Evolutionary conservation across 2,113 vertebrate species (phyloP).

Genomic region (Aix galericulata): DNA sequence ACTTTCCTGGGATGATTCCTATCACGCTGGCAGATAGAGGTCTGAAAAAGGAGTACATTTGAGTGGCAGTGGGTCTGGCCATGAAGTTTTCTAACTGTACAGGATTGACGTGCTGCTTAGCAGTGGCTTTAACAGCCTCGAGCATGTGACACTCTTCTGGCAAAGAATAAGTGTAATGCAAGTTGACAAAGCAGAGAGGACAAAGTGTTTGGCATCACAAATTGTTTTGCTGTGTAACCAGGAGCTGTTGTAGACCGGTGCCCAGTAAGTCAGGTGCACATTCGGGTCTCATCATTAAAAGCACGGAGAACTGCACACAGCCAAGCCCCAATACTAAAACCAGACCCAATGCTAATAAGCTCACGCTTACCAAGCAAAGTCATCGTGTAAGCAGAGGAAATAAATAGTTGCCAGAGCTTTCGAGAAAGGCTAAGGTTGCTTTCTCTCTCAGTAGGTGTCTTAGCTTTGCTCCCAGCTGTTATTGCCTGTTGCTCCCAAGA

Average conservation of each 20-base stretch:
- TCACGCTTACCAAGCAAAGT: background rate
- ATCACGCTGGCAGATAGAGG: background rate
- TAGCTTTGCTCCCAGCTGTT: background rate
- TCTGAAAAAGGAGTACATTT: background rate
- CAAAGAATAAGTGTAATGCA: background rate
- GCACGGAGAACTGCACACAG: background rate
- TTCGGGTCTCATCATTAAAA: background rate
- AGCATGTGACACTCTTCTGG: background rate
- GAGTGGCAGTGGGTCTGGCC: background rate
- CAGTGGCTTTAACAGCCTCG: background rate
- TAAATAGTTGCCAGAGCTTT: background rate
- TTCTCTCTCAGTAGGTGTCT: background rate
- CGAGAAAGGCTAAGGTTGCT: background rate
- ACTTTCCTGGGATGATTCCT: background rate
- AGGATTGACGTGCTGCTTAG: background rate
- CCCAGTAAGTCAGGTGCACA: accelerated
- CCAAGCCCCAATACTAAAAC: background rate
- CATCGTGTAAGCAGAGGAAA: background rate
- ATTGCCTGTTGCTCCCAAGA: background rate
- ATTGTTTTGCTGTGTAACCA: background rate
- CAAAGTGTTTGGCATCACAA: background rate
- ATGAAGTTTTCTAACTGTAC: background rate
- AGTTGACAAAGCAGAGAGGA: slow-evolving; percentile 9
- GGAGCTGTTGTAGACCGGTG: background rate
- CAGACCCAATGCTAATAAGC: background rate